Evolutionary conservation across 2,888 invertebrate species (phyloP).

Genomic region (Hemithea aestivaria): DNA sequence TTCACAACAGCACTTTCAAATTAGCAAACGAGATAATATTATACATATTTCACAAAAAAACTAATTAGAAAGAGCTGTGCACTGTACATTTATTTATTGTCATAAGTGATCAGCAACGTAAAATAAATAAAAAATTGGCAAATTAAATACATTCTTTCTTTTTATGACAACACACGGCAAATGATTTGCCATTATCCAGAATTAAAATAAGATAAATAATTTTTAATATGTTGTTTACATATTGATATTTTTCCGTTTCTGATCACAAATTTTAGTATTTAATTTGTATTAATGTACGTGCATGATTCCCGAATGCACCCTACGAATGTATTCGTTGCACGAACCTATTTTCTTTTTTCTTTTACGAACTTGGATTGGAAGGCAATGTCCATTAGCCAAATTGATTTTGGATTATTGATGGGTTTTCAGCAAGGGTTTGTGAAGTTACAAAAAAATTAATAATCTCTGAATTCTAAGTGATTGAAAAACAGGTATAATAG

Average conservation of each 20-base stretch:
- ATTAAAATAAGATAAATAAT: too few relatives aligned
- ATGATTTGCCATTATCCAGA: too few relatives aligned
- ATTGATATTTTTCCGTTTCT: too few relatives aligned
- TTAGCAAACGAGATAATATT: slow-evolving; percentile 3
- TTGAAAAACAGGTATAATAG: slow-evolving; percentile 11
- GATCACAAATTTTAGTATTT: slow-evolving; percentile 41
- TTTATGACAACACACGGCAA: too few relatives aligned
- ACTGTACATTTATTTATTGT: too few relatives aligned
- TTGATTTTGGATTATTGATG: slow-evolving; percentile 55
- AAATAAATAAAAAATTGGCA: too few relatives aligned
- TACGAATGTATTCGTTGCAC: slow-evolving; percentile 64
- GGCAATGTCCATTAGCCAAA: slow-evolving; percentile 63
- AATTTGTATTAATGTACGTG: slow-evolving; percentile 51
- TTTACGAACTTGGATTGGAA: slow-evolving; percentile 55
- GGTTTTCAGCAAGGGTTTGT: slow-evolving; percentile 23
- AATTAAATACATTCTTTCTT: too few relatives aligned
- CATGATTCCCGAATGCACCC: slow-evolving; percentile 76
- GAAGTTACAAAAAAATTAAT: too few relatives aligned
- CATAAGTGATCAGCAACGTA: too few relatives aligned
- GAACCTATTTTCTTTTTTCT: slow-evolving; percentile 55
- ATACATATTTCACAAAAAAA: slow-evolving; percentile 15
- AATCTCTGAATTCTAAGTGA: slow-evolving; percentile 20
- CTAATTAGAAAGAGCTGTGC: slow-evolving; percentile 12
- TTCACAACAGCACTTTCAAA: slow-evolving; percentile 7
- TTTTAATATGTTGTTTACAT: too few relatives aligned